These are phyloP conservation scores for Sebastes matsubarae DNA, from an alignment of 2,797 vertebrate genomes.

Conservation along the genomic window DNA sequence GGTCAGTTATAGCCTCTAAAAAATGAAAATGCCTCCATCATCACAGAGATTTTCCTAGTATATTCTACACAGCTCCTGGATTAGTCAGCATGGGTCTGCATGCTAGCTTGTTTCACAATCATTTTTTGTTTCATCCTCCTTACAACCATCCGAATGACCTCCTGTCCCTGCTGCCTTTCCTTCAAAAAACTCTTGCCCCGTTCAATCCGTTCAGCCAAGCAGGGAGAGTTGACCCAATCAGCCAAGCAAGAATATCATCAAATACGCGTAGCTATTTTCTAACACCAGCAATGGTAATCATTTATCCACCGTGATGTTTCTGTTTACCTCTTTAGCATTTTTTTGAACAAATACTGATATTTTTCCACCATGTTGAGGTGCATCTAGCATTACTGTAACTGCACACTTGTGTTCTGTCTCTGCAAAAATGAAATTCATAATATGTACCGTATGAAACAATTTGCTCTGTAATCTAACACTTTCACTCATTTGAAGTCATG, in stretches of 20 bases:
- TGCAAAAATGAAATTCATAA: neutral
- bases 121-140: conserved; percentile 42
- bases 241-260: conserved; percentile 40
- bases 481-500: neutral
- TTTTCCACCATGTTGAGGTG: conserved; percentile 29
- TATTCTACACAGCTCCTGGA: conserved; percentile 49
- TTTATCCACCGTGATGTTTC: conserved; percentile 6
- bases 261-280: conserved; percentile 45
- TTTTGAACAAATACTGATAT: conserved; percentile 32
- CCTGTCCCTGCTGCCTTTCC: conserved; percentile 7
- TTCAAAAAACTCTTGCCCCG: conserved; percentile 30
- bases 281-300: conserved; percentile 40
- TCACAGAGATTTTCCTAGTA: conserved; percentile 41
- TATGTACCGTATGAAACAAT: neutral
- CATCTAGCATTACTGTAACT: conserved; percentile 33
- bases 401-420: conserved; percentile 46
- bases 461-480: neutral
- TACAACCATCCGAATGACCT: conserved; percentile 38
- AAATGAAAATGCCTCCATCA: conserved; percentile 47
- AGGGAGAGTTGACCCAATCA: conserved; percentile 49
- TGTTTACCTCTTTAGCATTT: conserved; percentile 18
- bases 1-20: conserved; percentile 59
- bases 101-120: conserved; percentile 39
- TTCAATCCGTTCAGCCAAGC: conserved; percentile 37
- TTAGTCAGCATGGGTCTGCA: conserved; percentile 35